Evolutionary conservation across 2,797 vertebrate genomes (phyloP), one percentile per base, ranked within the genome.

Genomic region (Lithobates pipiens): DNA sequence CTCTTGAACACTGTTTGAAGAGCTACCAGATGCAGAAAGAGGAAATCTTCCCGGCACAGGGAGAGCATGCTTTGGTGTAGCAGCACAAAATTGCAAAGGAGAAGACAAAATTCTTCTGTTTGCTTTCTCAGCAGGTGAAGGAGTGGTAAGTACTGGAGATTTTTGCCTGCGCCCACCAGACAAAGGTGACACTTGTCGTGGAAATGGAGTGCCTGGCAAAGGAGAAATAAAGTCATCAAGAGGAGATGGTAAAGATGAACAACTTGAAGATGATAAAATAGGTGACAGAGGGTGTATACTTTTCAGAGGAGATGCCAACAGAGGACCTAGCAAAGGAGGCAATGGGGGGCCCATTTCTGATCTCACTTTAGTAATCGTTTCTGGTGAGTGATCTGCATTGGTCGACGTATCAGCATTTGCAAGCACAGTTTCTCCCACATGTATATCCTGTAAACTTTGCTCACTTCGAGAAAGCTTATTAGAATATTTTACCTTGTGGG

Each of bases 1-100:
- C 86, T 98, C 97, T 89, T 96, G 97, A 1, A 92, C 91, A 7
- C 82, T 91, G 5, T 92, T 88, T 36, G 92, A 84, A 1, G 94
- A 77, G 2, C 88, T 88, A 5, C 95, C 92, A 0, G 94, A 87
- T 0, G 96, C 91, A 0, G 95, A 88, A 0, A 91, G 80, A 0
- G 98, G 98, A 71, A 99, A 92, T 27, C 98, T 94, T 72, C 98
- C 98, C 0, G 98, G 98, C 67, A 99, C 98, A 0, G 98, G 98
- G 46, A 99, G 94, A 0, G 98, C 98, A 0, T 99, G 98, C 89
- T 99, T 99, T 16, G 98, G 98, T 36, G 98, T 99, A 11, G 96
- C 96, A 11, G 97, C 96, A 85, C 97, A 97, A 39, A 99, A 99
- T 88, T 98, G 98, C 88, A 99, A 91, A 1, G 98, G 98, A 0